Evolutionary conservation across 2,888 invertebrate species (phyloP).

Genomic region (Aleiodes testaceus): DNA sequence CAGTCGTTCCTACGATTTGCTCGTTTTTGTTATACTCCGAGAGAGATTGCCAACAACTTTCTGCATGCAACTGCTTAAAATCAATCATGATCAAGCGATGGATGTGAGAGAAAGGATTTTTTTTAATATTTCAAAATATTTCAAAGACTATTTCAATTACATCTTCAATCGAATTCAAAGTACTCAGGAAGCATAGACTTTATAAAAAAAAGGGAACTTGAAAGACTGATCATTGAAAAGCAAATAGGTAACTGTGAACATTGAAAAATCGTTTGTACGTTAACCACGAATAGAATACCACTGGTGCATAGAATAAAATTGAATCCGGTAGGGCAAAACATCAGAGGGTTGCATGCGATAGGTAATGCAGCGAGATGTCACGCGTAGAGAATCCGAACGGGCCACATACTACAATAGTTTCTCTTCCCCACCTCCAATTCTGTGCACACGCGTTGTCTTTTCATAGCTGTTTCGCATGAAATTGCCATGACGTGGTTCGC

Average conservation of each 20-base stretch:
- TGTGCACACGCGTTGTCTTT: conserved; percentile 50
- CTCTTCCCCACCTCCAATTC: conserved; percentile 1
- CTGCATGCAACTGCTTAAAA: not conserved
- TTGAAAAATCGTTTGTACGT: conserved; percentile 44
- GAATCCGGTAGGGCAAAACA: conserved; percentile 15
- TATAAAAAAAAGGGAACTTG: too few species aligned
- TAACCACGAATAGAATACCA: conserved; percentile 29
- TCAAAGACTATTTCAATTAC: too few species aligned
- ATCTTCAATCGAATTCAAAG: too few species aligned
- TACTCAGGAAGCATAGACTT: too few species aligned
- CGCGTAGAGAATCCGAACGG: conserved; percentile 20
- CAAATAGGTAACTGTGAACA: not conserved
- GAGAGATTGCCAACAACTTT: conserved; percentile 29
- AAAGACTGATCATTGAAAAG: too few species aligned
- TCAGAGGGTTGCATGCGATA: conserved; percentile 31
- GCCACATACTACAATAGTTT: conserved; percentile 26
- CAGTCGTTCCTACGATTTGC: not conserved
- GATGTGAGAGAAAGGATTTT: too few species aligned
- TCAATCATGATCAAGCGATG: conserved; percentile 18
- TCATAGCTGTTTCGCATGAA: conserved; percentile 47
- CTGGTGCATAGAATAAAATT: conserved; percentile 3
- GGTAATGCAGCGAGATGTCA: conserved; percentile 28
- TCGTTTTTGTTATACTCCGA: conserved; percentile 4
- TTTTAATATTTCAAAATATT: too few species aligned
- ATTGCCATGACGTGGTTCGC: conserved; percentile 54